Base-by-base conservation (phyloP, 37 sponge, comb jelly and placozoan species). In the Axinella damicornis region DNA sequence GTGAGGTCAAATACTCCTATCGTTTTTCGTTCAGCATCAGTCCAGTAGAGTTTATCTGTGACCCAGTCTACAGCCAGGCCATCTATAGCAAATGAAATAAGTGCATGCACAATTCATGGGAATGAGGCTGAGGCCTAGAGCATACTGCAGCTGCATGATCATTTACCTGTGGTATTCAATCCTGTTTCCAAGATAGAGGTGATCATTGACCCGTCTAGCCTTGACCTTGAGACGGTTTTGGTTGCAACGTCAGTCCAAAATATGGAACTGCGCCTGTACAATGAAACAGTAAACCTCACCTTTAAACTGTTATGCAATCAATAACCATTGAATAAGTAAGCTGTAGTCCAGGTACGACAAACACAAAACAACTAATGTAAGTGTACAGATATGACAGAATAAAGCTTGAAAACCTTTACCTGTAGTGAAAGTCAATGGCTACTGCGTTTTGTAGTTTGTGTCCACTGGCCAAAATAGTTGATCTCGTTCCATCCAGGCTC, bases 1-100 rank as follows among this genome's bases (percentile, higher is more conserved):
- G 40, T 53, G 19, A 73, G 54, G 63, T 74, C 75, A n/a, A 83
- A 65, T 4, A 83, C 84, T 25, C 34, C 55, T 13, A 83, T 41
- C 17, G 25, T 54, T 20, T 74, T 66, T 0, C 32, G 36, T 15
- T 27, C 78, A 30, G 58, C 36, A 54, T 95, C 96, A 39, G 85
- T 69, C 80, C 79, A 95, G 69, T 92, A 95, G 14, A 95, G 73
- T 64, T 88, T 88, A 57, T 67, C 74, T 11, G 78, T 70, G 0
- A 85, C 18, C 94, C 94, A 93, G 71, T 93, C 94, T 53, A 88
- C 68, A 62, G 90, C 87, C 19, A 93, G 31, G 5, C 83, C 94
- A 36, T 71, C 90, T 78, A 71, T 72, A 82, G 1, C 1, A 46
- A 4, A 46, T 46, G 46, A 46, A 46, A 46, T 4, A 46, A 46